These are phyloP conservation scores for Cryptus armator DNA, from an alignment of 2,888 invertebrate genomes.

Conservation along the genomic window DNA sequence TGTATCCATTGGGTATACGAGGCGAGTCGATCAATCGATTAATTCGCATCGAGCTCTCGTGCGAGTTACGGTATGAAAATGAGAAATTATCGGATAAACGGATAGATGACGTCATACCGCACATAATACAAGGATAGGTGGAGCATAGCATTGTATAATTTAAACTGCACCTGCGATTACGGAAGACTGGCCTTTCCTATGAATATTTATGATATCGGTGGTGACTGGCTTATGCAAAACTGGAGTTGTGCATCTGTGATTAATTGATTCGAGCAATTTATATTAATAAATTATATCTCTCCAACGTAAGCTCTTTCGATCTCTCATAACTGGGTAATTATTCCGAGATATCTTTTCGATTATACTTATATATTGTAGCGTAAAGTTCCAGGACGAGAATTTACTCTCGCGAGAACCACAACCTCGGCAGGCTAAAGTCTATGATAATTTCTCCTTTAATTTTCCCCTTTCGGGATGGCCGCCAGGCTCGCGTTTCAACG, in stretches of 20 bases:
- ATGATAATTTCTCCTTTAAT: no score
- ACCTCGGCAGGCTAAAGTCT: no score
- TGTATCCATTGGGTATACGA: constrained; percentile 17
- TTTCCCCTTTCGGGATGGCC: no score
- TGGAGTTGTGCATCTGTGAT: constrained; percentile 48
- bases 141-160: constrained; percentile 17
- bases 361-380: neutral
- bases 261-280: constrained; percentile 50
- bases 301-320: neutral
- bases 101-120: constrained; percentile 27
- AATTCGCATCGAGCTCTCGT: constrained; percentile 33
- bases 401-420: no score
- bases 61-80: constrained; percentile 31
- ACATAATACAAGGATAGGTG: neutral
- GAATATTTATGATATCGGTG: constrained; percentile 53
- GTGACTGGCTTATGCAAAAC: constrained; percentile 53
- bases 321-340: neutral
- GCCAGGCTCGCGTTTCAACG: no score
- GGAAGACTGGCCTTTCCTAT: constrained; percentile 32
- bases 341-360: constrained; percentile 12
- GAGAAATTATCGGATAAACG: constrained; percentile 57
- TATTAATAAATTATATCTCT: constrained; percentile 33
- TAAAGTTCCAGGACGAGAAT: no score
- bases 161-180: constrained; percentile 51
- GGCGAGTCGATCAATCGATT: constrained; percentile 35